Percentiles rank a stretch among this genome's conserved stretches.
These are phyloP conservation scores for Alosa sapidissima DNA, from an alignment of 2,797 vertebrate genomes.

Conservation along the genomic window DNA sequence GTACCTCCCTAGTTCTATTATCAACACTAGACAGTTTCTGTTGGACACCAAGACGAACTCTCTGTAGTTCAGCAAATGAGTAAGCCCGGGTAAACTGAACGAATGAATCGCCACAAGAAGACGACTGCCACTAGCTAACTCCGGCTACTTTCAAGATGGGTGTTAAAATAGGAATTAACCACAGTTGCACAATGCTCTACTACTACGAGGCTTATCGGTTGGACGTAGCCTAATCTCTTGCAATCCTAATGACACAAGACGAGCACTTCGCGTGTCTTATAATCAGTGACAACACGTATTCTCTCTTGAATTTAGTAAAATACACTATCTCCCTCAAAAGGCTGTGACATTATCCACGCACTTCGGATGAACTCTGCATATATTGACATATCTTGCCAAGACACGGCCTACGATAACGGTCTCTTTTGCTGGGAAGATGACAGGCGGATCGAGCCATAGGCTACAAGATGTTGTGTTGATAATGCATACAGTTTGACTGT, in stretches of 20 bases:
- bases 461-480: neutral
- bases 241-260: slow-evolving; percentile 64
- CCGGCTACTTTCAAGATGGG: neutral
- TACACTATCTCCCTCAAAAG: neutral
- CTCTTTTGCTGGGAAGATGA: slow-evolving; percentile 29
- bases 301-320: slow-evolving; percentile 15
- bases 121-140: neutral
- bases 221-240: slow-evolving; percentile 65
- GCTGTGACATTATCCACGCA: neutral
- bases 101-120: neutral
- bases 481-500: neutral
- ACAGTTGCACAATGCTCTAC: slow-evolving; percentile 46
- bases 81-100: neutral
- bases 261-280: slow-evolving; percentile 31
- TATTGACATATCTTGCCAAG: slow-evolving; percentile 8
- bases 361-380: slow-evolving; percentile 33
- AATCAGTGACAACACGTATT: slow-evolving; percentile 29
- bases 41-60: neutral
- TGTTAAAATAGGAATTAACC: neutral
- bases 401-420: slow-evolving; percentile 24
- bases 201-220: slow-evolving; percentile 63
- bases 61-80: neutral
- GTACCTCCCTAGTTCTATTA: neutral
- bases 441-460: neutral
- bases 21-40: neutral